These are phyloP conservation scores for Scytalopus superciliaris DNA, from an alignment of 2,113 vertebrate species.

Conservation along the genomic window DNA sequence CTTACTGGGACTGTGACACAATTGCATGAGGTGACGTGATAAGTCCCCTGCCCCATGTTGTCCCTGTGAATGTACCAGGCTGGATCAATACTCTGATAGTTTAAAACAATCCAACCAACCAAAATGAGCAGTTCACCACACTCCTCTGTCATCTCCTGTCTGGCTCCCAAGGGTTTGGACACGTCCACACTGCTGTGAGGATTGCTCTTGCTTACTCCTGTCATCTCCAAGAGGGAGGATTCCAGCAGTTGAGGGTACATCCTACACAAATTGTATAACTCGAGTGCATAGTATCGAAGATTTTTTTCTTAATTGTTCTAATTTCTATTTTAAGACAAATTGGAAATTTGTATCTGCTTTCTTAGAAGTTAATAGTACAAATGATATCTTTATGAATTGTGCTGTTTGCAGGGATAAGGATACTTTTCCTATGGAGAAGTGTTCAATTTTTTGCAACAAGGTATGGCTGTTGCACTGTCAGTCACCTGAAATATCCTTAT, in stretches of 20 bases:
- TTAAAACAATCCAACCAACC: not conserved
- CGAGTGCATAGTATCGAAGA: not conserved
- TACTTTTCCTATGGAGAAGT: not conserved
- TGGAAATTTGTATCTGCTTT: not conserved
- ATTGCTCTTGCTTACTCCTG: not conserved
- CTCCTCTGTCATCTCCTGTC: not conserved
- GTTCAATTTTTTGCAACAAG: not conserved
- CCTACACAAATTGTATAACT: not conserved
- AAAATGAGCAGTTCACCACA: not conserved
- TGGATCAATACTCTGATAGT: not conserved
- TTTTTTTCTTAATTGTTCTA: not conserved
- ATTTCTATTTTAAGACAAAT: not conserved
- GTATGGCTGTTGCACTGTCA: not conserved
- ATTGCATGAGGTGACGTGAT: not conserved
- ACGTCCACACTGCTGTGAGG: not conserved
- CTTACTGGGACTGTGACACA: not conserved
- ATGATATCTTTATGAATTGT: accelerated
- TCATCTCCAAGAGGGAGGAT: not conserved
- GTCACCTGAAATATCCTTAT: not conserved
- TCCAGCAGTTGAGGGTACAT: not conserved
- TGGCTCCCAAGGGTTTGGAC: not conserved
- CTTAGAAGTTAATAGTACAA: not conserved
- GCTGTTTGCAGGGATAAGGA: not conserved
- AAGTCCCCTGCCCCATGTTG: accelerated
- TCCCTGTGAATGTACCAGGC: not conserved